A percentile compares a stretch with the other conserved stretches of the same genome.
Conservation (phyloP, 2,797 vertebrate species). For the Yasuhikotakia modesta region DNA sequence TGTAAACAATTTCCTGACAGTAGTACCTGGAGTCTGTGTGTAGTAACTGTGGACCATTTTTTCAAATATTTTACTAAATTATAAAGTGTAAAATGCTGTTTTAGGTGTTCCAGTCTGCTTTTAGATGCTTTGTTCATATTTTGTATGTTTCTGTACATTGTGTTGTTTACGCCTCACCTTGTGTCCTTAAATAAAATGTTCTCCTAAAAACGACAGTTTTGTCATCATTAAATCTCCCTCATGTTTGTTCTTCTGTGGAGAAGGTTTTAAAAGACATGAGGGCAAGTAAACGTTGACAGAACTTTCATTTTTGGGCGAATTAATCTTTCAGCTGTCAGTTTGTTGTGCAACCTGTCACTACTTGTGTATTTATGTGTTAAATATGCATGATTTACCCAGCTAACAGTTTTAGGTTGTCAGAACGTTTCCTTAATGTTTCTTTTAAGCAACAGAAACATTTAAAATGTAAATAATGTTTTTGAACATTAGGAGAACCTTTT, state of each 20-base stretch:
- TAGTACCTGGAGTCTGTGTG: conserved; percentile 12
- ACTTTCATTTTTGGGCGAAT: conserved; percentile 22
- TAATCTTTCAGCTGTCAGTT: conserved; percentile 12
- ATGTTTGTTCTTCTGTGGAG: neutral
- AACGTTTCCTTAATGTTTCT: too few relatives aligned
- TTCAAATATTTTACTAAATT: neutral
- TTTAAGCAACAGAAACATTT: too few relatives aligned
- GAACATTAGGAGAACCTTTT: too few relatives aligned
- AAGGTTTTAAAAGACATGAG: neutral
- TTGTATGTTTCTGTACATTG: conserved; percentile 26
- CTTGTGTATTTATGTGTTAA: conserved; percentile 21
- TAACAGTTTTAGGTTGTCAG: too few relatives aligned
- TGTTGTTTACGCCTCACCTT: conserved; percentile 13
- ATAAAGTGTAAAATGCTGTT: conserved; percentile 18
- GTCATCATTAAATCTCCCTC: neutral
- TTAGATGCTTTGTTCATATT: conserved; percentile 52
- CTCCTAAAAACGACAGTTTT: neutral
- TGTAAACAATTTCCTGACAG: neutral
- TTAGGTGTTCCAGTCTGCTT: conserved; percentile 50
- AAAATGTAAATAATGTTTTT: too few relatives aligned
- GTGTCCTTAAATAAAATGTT: conserved; percentile 8
- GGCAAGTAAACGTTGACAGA: neutral
- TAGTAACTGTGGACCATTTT: conserved; percentile 32
- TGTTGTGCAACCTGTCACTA: conserved; percentile 9
- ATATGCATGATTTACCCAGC: conserved; percentile 31